phyloP scores from a whole-genome alignment of 2,888 invertebrate genomes.

The Cryptophagus acutangulus region DNA sequence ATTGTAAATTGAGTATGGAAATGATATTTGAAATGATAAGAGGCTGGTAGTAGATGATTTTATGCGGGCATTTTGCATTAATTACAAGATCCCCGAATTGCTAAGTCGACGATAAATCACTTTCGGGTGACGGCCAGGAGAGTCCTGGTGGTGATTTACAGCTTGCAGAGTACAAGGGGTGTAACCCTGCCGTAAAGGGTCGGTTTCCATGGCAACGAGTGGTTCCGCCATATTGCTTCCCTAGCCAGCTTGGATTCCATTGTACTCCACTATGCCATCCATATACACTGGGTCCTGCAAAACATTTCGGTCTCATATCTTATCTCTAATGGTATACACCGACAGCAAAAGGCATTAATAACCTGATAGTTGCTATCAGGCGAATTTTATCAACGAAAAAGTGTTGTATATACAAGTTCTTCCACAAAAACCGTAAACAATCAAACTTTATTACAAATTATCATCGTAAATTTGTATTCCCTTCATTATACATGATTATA shows the following conservation, averaged over 20 bases:
- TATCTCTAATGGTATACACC: slow-evolving; percentile 30
- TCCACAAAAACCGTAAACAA: slow-evolving; percentile 5
- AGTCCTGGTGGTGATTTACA: slow-evolving; percentile 30
- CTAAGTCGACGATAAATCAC: slow-evolving; percentile 31
- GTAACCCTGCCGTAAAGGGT: slow-evolving; percentile 39
- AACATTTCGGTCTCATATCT: slow-evolving; percentile 30
- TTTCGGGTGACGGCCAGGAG: slow-evolving; percentile 30
- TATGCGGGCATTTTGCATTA: slow-evolving; percentile 20
- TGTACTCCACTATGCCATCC: slow-evolving; percentile 7
- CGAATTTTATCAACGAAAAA: slow-evolving; percentile 16
- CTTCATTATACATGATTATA: no score
- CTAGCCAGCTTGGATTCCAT: slow-evolving; percentile 28
- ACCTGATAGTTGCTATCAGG: slow-evolving; percentile 21
- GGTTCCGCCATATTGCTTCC: slow-evolving; percentile 40
- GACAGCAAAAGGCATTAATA: slow-evolving; percentile 28
- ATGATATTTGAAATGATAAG: not conserved
- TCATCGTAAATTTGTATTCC: not conserved
- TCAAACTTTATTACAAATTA: slow-evolving; percentile 3
- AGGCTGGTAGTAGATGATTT: slow-evolving; percentile 9
- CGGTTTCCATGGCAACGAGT: slow-evolving; percentile 43
- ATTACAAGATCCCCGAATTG: slow-evolving; percentile 26
- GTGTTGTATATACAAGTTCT: slow-evolving; percentile 2
- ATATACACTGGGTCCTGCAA: slow-evolving; percentile 2
- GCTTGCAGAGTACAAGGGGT: slow-evolving; percentile 27
- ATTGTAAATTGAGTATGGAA: no score